Conservation (phyloP, 1,140 invertebrate species). For the Gryon sp. region DNA sequence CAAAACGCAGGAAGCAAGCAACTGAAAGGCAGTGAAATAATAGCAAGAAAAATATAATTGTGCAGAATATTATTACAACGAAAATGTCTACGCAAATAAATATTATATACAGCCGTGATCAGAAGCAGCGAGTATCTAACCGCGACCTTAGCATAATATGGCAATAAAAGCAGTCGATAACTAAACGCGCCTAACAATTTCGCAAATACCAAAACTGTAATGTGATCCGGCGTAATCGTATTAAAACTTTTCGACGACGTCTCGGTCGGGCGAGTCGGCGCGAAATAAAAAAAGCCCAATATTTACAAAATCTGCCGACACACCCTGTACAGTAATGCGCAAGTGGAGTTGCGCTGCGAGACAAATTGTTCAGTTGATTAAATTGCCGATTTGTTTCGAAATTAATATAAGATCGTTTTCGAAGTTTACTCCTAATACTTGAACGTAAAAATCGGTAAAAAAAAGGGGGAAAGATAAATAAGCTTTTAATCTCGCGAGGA, state of each 20-base stretch:
- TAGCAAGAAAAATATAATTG: too few relatives aligned
- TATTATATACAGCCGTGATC: too few relatives aligned
- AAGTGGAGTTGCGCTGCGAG: slow-evolving; percentile 2
- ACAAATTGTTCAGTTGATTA: too few relatives aligned
- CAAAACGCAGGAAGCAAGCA: too few relatives aligned
- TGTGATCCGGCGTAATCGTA: slow-evolving; percentile 51
- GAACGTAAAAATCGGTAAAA: not conserved
- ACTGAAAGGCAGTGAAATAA: too few relatives aligned
- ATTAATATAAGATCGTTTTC: not conserved
- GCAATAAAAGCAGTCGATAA: slow-evolving; percentile 22
- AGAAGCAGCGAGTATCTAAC: too few relatives aligned
- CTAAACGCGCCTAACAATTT: slow-evolving; percentile 44
- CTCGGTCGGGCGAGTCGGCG: slow-evolving; percentile 18
- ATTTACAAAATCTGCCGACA: slow-evolving; percentile 33
- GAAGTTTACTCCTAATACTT: too few relatives aligned
- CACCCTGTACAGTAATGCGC: slow-evolving; percentile 14
- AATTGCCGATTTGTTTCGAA: slow-evolving; percentile 9
- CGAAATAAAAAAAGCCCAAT: slow-evolving; percentile 37
- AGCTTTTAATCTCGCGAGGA: not conserved
- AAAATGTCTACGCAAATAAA: not conserved
- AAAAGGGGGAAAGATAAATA: not conserved
- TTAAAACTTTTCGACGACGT: slow-evolving; percentile 48
- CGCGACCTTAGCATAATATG: slow-evolving; percentile 39
- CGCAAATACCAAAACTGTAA: slow-evolving; percentile 51
- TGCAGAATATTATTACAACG: too few relatives aligned